Percentiles rank a stretch among this genome's conserved stretches.
phyloP scores from a whole-genome alignment of 2,888 invertebrate genomes.

The Hydrotaea cyrtoneurina region DNA sequence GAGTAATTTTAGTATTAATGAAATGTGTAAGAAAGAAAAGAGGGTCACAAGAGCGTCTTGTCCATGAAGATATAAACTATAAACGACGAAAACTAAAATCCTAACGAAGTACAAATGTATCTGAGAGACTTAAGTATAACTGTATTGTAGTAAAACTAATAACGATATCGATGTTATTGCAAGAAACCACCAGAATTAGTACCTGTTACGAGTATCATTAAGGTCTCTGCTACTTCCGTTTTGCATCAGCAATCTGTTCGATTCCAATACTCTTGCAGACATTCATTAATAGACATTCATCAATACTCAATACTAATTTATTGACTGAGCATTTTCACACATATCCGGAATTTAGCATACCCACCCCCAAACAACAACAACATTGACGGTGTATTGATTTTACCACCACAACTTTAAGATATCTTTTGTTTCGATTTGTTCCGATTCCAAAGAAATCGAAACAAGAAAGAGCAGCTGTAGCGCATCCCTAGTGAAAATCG shows the following conservation, averaged over 20 bases:
- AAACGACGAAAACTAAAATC: too few relatives aligned
- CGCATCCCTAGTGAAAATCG: background rate
- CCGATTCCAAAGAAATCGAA: conserved; percentile 18
- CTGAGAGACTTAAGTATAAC: too few relatives aligned
- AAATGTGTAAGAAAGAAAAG: too few relatives aligned
- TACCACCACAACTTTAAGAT: background rate
- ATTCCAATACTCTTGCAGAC: background rate
- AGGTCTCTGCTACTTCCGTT: conserved; percentile 46
- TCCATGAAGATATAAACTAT: too few relatives aligned
- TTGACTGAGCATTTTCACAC: conserved; percentile 15
- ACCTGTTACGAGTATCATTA: too few relatives aligned
- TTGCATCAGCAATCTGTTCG: conserved; percentile 11
- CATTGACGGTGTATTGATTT: background rate
- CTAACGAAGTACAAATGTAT: too few relatives aligned
- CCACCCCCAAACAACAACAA: conserved; percentile 45
- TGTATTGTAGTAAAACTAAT: too few relatives aligned
- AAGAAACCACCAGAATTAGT: too few relatives aligned
- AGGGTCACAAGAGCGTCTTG: too few relatives aligned
- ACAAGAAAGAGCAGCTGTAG: conserved; percentile 61
- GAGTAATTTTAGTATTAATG: too few relatives aligned
- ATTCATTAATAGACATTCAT: conserved; percentile 19
- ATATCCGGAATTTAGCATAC: conserved; percentile 40
- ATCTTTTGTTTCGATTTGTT: conserved; percentile 23
- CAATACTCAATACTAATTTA: background rate
- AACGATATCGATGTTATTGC: too few relatives aligned